Evolutionary conservation across 2,797 vertebrate genomes (phyloP), one percentile per base, ranked within the genome.

Genomic region (Prunella strophiata): DNA sequence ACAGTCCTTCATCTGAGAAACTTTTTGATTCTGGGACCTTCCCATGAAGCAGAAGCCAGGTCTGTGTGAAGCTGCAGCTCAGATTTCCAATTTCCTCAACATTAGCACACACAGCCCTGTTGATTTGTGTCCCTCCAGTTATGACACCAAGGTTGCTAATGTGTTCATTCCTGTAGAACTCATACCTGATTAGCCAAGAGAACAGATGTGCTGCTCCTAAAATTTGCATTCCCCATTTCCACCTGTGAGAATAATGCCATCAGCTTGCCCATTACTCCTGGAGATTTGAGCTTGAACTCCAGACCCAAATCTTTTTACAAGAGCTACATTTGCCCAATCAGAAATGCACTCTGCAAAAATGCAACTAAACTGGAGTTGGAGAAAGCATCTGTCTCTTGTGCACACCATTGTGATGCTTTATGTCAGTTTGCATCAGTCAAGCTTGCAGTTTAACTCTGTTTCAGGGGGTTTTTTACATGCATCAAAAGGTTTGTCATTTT

Each of bases 401-500:
- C 36, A 27, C 7, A 3, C 74, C 89, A 90, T 88, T 96, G 93
- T 95, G 94, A 91, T 94, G 86, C 40, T 96, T 94, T 96, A 90
- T 95, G 86, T 94, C 96, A 96, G 73, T 78, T 94, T 93, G 66
- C 84, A 94, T 96, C 97, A 96, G 76, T 90, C 96, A 97, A 85
- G 92, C 93, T 96, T 96, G 88, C 76, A 91, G 71, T 94, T 94
- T 92, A 95, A 94, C 96, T 96, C 95, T 94, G 76, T 96, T 97
- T 92, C 82, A 42, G 73, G 42, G 2, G 0, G 0, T 30, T 42
- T 51, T 94, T 94, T 72, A 79, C 71, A 89, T 94, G 92, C 95
- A 95, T 96, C 96, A 95, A 96, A 96, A 94, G 82, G 63, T 96
- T 96, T 97, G 96, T 96, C 91, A 94, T 97, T 96, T 97, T 93